Base-by-base conservation (phyloP, 2,888 invertebrate species). In the Ectemnius cavifrons region DNA sequence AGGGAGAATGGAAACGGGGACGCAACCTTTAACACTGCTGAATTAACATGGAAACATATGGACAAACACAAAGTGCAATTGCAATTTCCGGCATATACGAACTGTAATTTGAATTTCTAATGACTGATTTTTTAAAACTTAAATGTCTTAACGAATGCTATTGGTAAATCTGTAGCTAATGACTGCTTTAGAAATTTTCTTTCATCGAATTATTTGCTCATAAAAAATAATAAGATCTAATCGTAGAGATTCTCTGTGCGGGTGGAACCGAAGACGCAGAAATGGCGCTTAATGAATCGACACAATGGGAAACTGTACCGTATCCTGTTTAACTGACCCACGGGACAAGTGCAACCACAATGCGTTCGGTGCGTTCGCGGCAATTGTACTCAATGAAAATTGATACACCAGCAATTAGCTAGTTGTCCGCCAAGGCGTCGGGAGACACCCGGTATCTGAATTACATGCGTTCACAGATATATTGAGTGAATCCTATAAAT, bases 311-410 rank as follows among this genome's bases (percentile, higher is more conserved):
- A 82, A 83, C 71, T 79, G 70, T 79, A 78, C 71, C 75, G 78
- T 83, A 88, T 87, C 87, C 88, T 84, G 85, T 85, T 88, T 87
- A 85, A 84, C 73, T 81, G 83, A 84, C 78, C 83, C 75, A 81
- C 72, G 77, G 80, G 78, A 71, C 83, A 82, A 84, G 81, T 82
- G 81, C 82, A 87, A 87, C 78, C 77, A 81, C 84, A 82, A 84
- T 81, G 86, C 86, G 84, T 86, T 77, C 52, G 52, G 14, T 16
- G 5, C 4, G 13, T 52, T 16, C 52, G 11, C 52, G 52, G 78
- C 88, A 89, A 89, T 89, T 89, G 87, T 72, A 81, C 82, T 85
- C 88, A 89, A 89, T 89, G 88, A 89, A 88, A 89, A 88, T 81
- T 88, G 88, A 89, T 89, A 89, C 77, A 84, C 80, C 76, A 85